Percentiles rank a stretch among this genome's conserved stretches.
These are phyloP conservation scores for Saccostrea cuccullata DNA, from an alignment of 1,140 invertebrate species.

Conservation along the genomic window DNA sequence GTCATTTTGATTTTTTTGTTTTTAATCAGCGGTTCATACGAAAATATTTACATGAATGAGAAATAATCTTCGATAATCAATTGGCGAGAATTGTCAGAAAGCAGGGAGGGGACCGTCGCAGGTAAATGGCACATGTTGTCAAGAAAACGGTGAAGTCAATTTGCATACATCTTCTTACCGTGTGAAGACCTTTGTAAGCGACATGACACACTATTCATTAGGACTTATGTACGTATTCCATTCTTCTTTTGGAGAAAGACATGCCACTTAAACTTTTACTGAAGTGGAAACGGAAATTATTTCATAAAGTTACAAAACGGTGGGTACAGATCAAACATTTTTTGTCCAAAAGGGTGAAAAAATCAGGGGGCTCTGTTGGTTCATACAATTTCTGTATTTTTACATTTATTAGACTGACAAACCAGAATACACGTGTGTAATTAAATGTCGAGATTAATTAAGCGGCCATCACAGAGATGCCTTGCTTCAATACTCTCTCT, in stretches of 20 bases:
- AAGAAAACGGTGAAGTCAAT: not conserved
- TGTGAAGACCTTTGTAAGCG: not conserved
- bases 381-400: not conserved
- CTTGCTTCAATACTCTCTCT: not conserved
- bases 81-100: not conserved
- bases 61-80: too few species aligned
- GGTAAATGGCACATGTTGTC: slow-evolving; percentile 17
- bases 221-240: not conserved
- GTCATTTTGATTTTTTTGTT: too few species aligned
- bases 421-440: not conserved
- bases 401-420: not conserved
- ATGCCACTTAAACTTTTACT: not conserved
- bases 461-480: not conserved
- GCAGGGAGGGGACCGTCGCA: not conserved
- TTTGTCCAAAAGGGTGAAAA: not conserved
- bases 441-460: not conserved
- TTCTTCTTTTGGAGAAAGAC: not conserved
- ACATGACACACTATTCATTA: not conserved
- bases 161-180: not conserved
- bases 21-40: too few species aligned
- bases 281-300: not conserved
- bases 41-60: too few species aligned
- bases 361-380: too few species aligned
- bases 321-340: not conserved
- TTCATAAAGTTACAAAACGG: not conserved